Conservation (phyloP, 2,888 invertebrate species). For the Agrilus biguttatus region DNA sequence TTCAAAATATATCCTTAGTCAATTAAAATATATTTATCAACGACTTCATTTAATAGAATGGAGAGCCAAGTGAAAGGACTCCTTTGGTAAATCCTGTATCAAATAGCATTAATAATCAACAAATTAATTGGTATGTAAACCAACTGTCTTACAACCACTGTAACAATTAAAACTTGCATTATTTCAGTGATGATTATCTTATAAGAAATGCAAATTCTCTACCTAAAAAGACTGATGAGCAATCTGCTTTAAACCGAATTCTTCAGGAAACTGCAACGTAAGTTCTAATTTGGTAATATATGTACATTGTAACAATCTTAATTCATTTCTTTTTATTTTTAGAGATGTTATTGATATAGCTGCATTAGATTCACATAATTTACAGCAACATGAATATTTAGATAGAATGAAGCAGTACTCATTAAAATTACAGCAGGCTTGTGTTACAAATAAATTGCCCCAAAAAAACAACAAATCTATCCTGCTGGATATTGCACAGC, state of each 20-base stretch:
- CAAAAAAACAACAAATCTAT: slow-evolving; percentile 35
- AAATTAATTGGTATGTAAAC: slow-evolving; percentile 41
- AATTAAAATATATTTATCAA: slow-evolving; percentile 3
- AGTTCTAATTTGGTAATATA: slow-evolving; percentile 23
- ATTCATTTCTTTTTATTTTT: slow-evolving; percentile 14
- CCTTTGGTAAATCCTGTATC: slow-evolving; percentile 65
- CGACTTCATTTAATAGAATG: slow-evolving; percentile 28
- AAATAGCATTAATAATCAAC: slow-evolving; percentile 56
- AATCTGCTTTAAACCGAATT: slow-evolving; percentile 78
- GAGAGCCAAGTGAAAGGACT: slow-evolving; percentile 60
- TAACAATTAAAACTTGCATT: not conserved
- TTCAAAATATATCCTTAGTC: slow-evolving; percentile 4
- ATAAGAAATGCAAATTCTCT: slow-evolving; percentile 45
- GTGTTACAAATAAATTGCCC: slow-evolving; percentile 31
- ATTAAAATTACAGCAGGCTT: slow-evolving; percentile 37
- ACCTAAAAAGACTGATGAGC: slow-evolving; percentile 75
- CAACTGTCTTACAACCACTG: not conserved
- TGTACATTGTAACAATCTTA: not conserved
- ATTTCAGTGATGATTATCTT: slow-evolving; percentile 47
- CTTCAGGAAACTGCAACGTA: slow-evolving; percentile 83
- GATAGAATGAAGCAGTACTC: slow-evolving; percentile 66
- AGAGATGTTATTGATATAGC: slow-evolving; percentile 93
- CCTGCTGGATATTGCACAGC: slow-evolving; percentile 58
- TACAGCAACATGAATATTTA: slow-evolving; percentile 79
- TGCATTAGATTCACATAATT: slow-evolving; percentile 72